Base-by-base conservation (phyloP, 1,140 invertebrate genomes). In the Zelostemma sp. region DNA sequence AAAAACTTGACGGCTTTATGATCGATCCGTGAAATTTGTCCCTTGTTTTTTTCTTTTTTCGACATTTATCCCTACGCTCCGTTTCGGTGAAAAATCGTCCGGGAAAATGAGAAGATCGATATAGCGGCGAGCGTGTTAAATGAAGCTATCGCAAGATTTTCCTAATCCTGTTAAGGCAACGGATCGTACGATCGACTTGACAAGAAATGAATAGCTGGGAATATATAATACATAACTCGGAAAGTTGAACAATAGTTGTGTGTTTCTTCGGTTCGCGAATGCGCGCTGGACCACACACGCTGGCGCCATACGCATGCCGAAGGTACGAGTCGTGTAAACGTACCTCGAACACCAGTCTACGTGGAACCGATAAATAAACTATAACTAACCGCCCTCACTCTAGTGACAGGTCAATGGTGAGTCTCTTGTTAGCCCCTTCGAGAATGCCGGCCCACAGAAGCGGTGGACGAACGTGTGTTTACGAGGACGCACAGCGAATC, bases 311-410 rank as follows among this genome's bases (percentile, higher is more conserved):
- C 63, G 65, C 58, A 73, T 50, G 62, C 61, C 51, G 53, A 61
- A 59, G 56, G 77, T 80, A 79, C 77, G 75, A 79, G 73, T 74
- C 77, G 72, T 78, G 78, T 80, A 80, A 78, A 80, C 79, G 79
- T 76, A 78, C 69, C 70, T 75, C 78, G 72, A 79, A 77, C 78
- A 75, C 75, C 72, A 77, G 72, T 58, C 72, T 80, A 82, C 75
- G 80, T 80, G 78, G 79, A 83, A 82, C 80, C 80, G 79, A 83
- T 82, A 82, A 83, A 82, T 82, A 82, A 83, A 82, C 81, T 82
- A 82, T 82, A 83, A 83, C 80, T 83, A 83, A 81, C 80, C 80
- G 77, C 78, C 79, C 79, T 83, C 76, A 72, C 75, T 59, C 68
- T 75, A 74, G 76, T 81, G 81, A 83, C 81, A 83, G 81, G 80